Evolutionary conservation across 35 echinoderm and acorn worm genomes (phyloP), one percentile per base, ranked within the genome.

Genomic region (Ophiothrix spiculata): DNA sequence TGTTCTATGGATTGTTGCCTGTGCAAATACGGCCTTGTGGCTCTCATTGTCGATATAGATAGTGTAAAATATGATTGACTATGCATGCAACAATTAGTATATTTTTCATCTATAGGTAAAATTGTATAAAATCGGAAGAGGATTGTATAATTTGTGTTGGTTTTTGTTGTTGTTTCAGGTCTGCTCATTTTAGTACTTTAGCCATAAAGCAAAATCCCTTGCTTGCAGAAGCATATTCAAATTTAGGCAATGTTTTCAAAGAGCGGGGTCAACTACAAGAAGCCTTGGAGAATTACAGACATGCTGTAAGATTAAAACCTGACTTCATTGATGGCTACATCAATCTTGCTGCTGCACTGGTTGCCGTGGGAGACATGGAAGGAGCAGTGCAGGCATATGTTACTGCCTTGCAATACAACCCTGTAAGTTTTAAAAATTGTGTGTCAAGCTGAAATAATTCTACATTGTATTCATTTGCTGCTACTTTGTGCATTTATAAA

Each of bases 241-340:
- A 98, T 85, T 77, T 98, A 12, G 95, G 95, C 19, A 98, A 98
- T 75, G 95, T 98, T 1, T 98, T 98, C 86, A 98, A 98, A 75
- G 95, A 98, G 78, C 79, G 92, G 77, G 95, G 95, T 1, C 95
- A 98, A 63, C 89, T 98, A 31, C 95, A 93, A 69, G 95, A 98
- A 75, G 95, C 95, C 21, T 74, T 98, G 21, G 95, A 98, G 85
- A 98, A 98, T 40, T 98, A 98, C 83, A 84, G 95, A 49, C 95
- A 98, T 86, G 95, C 95, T 38, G 95, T 98, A 0, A 91, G 95
- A 36, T 88, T 98, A 40, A 98, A 98, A 69, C 95, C 95, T 21
- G 95, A 98, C 46, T 98, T 98, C 91, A 98, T 98, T 1, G 95
- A 98, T 75, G 95, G 95, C 21, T 98, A 98, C 91, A 98, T 98